Conservation (phyloP, 2,888 invertebrate genomes). For the Philereme transversata region DNA sequence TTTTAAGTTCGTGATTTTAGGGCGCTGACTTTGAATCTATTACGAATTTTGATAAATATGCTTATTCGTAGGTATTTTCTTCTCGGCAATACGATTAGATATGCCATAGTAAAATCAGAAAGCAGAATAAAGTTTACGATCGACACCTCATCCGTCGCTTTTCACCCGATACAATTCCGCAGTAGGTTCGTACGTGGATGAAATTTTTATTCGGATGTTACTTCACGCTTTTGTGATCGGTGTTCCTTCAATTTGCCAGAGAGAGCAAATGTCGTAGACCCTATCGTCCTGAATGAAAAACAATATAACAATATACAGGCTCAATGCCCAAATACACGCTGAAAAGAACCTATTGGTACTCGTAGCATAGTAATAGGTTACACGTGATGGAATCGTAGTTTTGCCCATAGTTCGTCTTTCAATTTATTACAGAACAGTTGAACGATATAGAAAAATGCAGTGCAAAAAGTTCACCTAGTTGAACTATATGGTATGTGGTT, state of each 20-base stretch:
- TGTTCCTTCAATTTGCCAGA: constrained; percentile 32
- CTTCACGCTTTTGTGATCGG: constrained; percentile 30
- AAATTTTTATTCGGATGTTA: constrained; percentile 34
- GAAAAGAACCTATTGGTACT: not conserved
- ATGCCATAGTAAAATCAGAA: constrained; percentile 11
- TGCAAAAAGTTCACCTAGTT: too few relatives aligned
- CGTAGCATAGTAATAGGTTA: too few relatives aligned
- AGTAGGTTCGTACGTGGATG: constrained; percentile 34
- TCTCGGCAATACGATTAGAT: not conserved
- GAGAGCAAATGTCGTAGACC: constrained; percentile 21
- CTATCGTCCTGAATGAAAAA: constrained; percentile 6
- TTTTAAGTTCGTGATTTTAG: too few relatives aligned
- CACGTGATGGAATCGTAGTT: too few relatives aligned
- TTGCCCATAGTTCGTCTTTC: too few relatives aligned
- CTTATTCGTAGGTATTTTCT: too few relatives aligned
- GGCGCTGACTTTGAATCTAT: too few relatives aligned
- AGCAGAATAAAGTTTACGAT: constrained; percentile 25
- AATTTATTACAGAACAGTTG: too few relatives aligned
- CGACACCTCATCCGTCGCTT: constrained; percentile 36
- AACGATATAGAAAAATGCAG: too few relatives aligned
- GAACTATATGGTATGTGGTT: too few relatives aligned
- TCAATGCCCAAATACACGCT: not conserved
- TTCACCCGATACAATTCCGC: constrained; percentile 33
- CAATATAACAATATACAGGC: constrained; percentile 12
- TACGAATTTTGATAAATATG: too few relatives aligned